A percentile compares a stretch with the other conserved stretches of the same genome.
Evolutionary conservation across 2,113 vertebrate species (phyloP).

Genomic region (Halichoerus grypus): DNA sequence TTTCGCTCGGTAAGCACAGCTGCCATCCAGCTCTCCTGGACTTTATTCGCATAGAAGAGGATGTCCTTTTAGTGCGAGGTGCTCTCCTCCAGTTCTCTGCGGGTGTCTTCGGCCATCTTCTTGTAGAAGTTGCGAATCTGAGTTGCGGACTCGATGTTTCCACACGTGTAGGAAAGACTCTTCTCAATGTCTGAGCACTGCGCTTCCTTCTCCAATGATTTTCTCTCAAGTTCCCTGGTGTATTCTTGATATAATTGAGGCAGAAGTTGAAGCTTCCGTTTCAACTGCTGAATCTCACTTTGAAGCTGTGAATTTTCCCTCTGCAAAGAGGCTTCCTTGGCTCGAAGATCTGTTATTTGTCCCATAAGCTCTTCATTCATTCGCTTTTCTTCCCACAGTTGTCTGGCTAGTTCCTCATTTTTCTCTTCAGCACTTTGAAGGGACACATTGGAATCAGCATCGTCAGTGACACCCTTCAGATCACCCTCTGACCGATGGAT

Average conservation of each 20-base stretch:
- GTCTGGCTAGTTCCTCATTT: background rate
- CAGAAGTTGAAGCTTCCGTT: background rate
- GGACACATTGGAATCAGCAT: too few species aligned
- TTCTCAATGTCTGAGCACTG: background rate
- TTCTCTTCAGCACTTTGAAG: background rate
- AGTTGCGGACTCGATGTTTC: rapidly evolving
- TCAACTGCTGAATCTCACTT: background rate
- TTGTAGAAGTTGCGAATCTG: background rate
- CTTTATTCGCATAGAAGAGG: background rate
- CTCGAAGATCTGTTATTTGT: background rate
- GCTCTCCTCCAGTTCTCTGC: background rate
- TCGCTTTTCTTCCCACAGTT: background rate
- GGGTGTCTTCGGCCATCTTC: rapidly evolving
- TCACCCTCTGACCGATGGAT: rapidly evolving
- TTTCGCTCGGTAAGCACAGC: background rate
- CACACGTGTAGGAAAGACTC: background rate
- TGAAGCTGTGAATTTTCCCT: background rate
- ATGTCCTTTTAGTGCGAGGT: background rate
- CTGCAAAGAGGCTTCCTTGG: background rate
- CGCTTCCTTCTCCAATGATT: background rate
- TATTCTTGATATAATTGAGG: background rate
- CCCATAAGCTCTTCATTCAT: background rate
- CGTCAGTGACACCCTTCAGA: background rate
- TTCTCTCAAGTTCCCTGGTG: background rate
- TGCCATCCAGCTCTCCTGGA: background rate